Evolutionary conservation across 1,140 invertebrate genomes (phyloP), one percentile per base, ranked within the genome.

Genomic region (Ridgeia piscesae): DNA sequence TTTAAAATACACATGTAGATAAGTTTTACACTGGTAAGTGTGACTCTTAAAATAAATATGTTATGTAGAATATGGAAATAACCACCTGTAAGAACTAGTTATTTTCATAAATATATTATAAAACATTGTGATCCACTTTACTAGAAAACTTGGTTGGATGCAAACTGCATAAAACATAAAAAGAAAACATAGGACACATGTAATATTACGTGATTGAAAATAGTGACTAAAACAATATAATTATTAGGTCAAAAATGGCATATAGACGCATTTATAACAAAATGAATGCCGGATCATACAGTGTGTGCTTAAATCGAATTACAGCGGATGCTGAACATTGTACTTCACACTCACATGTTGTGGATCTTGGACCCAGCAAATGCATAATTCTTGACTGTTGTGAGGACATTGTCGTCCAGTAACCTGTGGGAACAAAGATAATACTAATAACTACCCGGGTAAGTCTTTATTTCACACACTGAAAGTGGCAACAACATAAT

Each of bases 321-420:
- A 92, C 88, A 90, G 21, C 34, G 31, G 48, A 88, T 92, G 27
- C 35, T 34, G 31, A 42, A 92, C 27, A 21, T 77, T 77, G 27
- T 77, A 31, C 88, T 89, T 33, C 27, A n/a, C 34, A 97, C 97
- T 97, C 96, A 97, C 97, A 97, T 95, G 95, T 96, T 97, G 8
- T 96, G 96, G 91, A 97, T 97, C 95, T 97, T 96, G 1, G 97
- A 97, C 92, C 97, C 97, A 93, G 96, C 96, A 94, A 97, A 97
- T 2, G 97, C 97, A 34, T 95, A 96, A 93, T 96, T 96, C 94
- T 97, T 96, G 33, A 98, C 96, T 89, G 94, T 96, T 92, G 95
- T 95, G 92, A 98, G 97, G 33, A 77, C 27, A 31, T 77, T 77
- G 58, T 77, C 58, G 27, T 77, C 33, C 88, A 90, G 34, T n/a